phyloP scores from a whole-genome alignment of 64 coral and sea anemone species.

The Actinia tenebrosa region DNA sequence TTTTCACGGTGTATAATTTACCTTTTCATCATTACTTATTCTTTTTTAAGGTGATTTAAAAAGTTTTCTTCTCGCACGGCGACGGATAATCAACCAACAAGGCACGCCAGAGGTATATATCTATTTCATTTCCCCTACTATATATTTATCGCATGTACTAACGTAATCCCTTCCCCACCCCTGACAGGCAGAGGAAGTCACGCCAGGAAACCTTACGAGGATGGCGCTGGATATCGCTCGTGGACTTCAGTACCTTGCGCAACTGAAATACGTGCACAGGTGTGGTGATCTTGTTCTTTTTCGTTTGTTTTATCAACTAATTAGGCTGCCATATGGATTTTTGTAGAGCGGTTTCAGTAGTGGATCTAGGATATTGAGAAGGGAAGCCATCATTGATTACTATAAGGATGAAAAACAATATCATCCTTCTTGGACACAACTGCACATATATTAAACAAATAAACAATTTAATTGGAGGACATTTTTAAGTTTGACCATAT shows the following conservation, averaged over 20 bases:
- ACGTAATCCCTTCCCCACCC: neutral
- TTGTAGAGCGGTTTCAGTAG: too few relatives aligned
- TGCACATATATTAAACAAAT: too few relatives aligned
- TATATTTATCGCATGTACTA: neutral
- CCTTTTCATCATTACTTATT: neutral
- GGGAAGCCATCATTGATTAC: too few relatives aligned
- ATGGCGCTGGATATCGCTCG: conserved; percentile 76
- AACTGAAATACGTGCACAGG: conserved; percentile 73
- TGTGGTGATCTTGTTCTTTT: neutral
- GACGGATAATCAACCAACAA: conserved; percentile 36
- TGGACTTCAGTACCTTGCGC: conserved; percentile 57
- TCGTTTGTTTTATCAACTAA: too few relatives aligned
- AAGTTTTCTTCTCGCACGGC: conserved; percentile 65
- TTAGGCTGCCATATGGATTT: too few relatives aligned
- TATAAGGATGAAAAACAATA: too few relatives aligned
- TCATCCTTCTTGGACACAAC: too few relatives aligned
- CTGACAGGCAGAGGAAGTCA: conserved; percentile 60
- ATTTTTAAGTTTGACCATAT: too few relatives aligned
- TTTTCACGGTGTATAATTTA: too few relatives aligned
- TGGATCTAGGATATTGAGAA: too few relatives aligned
- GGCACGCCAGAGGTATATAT: conserved; percentile 58
- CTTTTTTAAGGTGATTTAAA: conserved; percentile 59
- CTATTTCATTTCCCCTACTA: neutral
- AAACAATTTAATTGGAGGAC: too few relatives aligned
- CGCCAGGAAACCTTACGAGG: conserved; percentile 47